phyloP scores from a whole-genome alignment of 2,888 invertebrate genomes.

The Aphodius sticticus region DNA sequence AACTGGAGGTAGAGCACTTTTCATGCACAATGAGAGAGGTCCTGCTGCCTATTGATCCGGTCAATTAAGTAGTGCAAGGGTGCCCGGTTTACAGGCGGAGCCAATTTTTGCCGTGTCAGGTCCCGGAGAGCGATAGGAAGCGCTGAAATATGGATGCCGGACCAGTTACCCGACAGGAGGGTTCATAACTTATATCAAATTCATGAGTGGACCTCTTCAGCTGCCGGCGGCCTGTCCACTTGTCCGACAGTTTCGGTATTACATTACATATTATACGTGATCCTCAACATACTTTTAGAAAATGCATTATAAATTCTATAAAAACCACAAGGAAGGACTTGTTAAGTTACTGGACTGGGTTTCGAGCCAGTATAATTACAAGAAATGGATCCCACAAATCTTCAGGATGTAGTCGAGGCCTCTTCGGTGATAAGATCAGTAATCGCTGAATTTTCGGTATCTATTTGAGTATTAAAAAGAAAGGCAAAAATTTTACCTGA shows the following conservation, averaged over 20 bases:
- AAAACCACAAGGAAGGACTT: too few relatives aligned
- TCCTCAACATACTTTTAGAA: not conserved
- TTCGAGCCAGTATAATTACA: too few relatives aligned
- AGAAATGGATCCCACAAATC: too few relatives aligned
- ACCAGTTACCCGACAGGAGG: not conserved
- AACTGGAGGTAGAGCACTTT: not conserved
- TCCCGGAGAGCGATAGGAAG: not conserved
- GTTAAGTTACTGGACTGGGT: too few relatives aligned
- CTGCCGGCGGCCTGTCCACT: not conserved
- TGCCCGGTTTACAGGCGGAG: not conserved
- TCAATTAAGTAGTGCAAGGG: not conserved
- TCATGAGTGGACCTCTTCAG: not conserved
- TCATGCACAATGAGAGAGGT: conserved; percentile 4
- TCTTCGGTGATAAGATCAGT: too few relatives aligned
- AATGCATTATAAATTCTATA: too few relatives aligned
- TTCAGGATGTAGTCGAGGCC: too few relatives aligned
- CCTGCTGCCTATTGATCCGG: not conserved
- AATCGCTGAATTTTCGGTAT: too few relatives aligned
- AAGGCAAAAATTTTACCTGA: too few relatives aligned
- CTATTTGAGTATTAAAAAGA: too few relatives aligned
- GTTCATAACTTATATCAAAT: not conserved
- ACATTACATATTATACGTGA: not conserved
- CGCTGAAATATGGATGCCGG: not conserved
- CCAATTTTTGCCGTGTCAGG: not conserved
- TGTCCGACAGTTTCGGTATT: not conserved